Conservation (phyloP, 2,113 vertebrate genomes). For the Percina caprodes region DNA sequence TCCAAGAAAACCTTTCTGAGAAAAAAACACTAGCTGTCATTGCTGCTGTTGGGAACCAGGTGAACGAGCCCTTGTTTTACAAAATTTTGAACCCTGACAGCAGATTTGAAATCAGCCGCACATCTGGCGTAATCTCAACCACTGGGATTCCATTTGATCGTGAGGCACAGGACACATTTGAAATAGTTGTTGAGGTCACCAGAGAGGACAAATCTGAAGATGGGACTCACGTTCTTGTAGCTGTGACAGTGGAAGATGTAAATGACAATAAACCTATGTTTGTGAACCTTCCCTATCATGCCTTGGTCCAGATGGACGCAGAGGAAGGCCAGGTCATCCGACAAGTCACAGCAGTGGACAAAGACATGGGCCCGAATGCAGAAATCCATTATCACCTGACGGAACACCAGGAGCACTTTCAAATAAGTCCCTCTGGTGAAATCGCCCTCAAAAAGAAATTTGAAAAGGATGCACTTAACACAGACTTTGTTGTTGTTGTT, state of each 20-base stretch:
- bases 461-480: slow-evolving; percentile 89
- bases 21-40: slow-evolving; percentile 90
- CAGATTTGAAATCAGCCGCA: slow-evolving; percentile 92
- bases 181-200: slow-evolving; percentile 93
- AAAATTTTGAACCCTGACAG: slow-evolving; percentile 93
- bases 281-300: slow-evolving; percentile 94
- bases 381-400: slow-evolving; percentile 90
- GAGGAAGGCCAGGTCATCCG: slow-evolving; percentile 89
- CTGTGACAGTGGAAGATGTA: slow-evolving; percentile 89
- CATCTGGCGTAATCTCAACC: slow-evolving; percentile 93
- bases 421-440: slow-evolving; percentile 88
- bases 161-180: slow-evolving; percentile 89
- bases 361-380: slow-evolving; percentile 89
- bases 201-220: slow-evolving; percentile 85
- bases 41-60: slow-evolving; percentile 90
- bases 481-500: slow-evolving; percentile 90
- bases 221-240: slow-evolving; percentile 89
- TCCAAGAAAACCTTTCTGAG: slow-evolving; percentile 92
- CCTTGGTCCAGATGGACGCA: slow-evolving; percentile 90
- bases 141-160: slow-evolving; percentile 94
- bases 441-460: slow-evolving; percentile 91
- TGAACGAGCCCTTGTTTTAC: slow-evolving; percentile 95
- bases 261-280: slow-evolving; percentile 95
- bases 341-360: slow-evolving; percentile 90
- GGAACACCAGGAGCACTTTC: slow-evolving; percentile 90